Conservation (phyloP, 2,888 invertebrate genomes). For the Lithophane ornitopus region DNA sequence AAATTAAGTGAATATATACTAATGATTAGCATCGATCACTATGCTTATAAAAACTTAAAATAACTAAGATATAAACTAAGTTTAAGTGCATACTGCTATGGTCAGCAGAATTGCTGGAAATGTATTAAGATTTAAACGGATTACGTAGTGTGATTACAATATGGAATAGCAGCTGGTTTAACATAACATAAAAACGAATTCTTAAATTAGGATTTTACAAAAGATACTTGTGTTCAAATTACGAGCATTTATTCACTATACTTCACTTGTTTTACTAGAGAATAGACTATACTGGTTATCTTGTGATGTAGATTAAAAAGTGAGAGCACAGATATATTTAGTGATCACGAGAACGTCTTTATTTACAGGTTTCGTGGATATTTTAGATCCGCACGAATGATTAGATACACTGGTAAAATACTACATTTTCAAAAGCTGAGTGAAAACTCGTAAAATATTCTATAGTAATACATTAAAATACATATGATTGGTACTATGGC, state of each 20-base stretch:
- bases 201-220: background rate
- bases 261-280: background rate
- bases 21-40: constrained; percentile 60
- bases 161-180: constrained; percentile 5
- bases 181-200: constrained; percentile 23
- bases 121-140: constrained; percentile 16
- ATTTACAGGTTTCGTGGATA: constrained; percentile 24
- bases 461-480: constrained; percentile 29
- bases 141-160: constrained; percentile 6
- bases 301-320: constrained; percentile 13
- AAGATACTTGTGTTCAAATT: constrained; percentile 21
- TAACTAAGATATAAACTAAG: constrained; percentile 3
- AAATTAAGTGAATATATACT: constrained; percentile 27
- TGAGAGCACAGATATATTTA: background rate
- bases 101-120: constrained; percentile 12
- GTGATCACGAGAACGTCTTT: background rate
- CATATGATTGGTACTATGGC: constrained; percentile 40
- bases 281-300: background rate
- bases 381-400: background rate
- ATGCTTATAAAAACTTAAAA: constrained; percentile 23
- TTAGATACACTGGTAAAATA: constrained; percentile 29
- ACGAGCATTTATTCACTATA: background rate
- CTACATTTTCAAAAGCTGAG: constrained; percentile 33
- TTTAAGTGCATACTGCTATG: constrained; percentile 10
- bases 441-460: constrained; percentile 13